Conservation (phyloP, 2,113 vertebrate species). For the Arenaria interpres region DNA sequence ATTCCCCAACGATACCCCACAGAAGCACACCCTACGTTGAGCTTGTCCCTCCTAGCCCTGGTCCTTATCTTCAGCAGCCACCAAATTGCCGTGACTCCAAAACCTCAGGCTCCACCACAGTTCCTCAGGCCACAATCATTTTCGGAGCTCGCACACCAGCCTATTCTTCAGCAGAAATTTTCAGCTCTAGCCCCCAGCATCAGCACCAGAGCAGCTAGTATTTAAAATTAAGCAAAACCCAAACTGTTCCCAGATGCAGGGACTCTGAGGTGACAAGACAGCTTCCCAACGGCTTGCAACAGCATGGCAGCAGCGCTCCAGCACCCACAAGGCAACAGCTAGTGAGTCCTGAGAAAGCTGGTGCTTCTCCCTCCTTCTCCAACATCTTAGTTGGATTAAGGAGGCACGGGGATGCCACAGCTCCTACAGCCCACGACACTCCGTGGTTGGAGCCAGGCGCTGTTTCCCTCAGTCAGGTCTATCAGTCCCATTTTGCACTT, state of each 20-base stretch:
- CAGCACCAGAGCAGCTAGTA: neutral
- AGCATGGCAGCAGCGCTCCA: fast-evolving
- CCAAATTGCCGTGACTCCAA: conserved; percentile 10
- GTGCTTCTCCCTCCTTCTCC: neutral
- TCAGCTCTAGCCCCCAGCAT: neutral
- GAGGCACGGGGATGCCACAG: neutral
- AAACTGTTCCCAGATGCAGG: neutral
- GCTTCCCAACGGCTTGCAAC: neutral
- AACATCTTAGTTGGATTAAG: neutral
- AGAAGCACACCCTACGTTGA: neutral
- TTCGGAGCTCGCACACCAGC: neutral
- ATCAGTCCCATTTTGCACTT: neutral
- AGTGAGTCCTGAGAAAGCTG: neutral
- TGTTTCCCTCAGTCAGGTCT: neutral
- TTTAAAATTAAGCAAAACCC: neutral
- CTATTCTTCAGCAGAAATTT: neutral
- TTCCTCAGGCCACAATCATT: neutral
- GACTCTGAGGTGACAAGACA: neutral
- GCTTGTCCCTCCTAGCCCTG: neutral
- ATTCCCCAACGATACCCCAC: neutral
- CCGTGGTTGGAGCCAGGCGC: neutral
- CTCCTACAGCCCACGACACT: neutral
- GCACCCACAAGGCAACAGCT: neutral
- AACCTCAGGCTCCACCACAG: conserved; percentile 7
- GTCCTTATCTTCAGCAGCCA: neutral